A percentile compares a stretch with the other conserved stretches of the same genome.
Evolutionary conservation across 2,113 vertebrate species (phyloP).

Genomic region (Erythrocercus mccallii): DNA sequence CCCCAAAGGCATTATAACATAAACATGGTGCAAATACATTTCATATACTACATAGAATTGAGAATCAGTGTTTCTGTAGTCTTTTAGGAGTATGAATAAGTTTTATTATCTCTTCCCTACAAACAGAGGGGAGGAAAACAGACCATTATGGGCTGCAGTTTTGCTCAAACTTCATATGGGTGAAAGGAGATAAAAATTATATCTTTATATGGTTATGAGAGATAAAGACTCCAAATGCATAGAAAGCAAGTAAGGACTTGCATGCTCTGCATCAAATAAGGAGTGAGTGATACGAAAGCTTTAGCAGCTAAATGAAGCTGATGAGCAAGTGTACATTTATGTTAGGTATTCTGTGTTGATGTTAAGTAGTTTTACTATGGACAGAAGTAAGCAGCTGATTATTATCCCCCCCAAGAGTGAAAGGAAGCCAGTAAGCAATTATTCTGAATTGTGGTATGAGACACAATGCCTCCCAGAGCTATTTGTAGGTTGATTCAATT

Average conservation of each 20-base stretch:
- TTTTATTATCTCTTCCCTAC: neutral
- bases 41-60: neutral
- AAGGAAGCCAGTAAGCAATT: neutral
- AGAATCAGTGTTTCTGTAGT: neutral
- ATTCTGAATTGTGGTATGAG: neutral
- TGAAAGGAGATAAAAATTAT: neutral
- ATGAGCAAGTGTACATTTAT: neutral
- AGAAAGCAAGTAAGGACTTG: neutral
- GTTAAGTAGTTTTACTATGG: neutral
- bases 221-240: neutral
- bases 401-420: neutral
- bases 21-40: neutral
- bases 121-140: fast-evolving
- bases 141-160: neutral
- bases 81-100: neutral
- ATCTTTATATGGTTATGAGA: neutral
- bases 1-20: neutral
- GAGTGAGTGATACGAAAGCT: neutral
- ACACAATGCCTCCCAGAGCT: constrained; percentile 21
- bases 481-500: constrained; percentile 8
- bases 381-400: constrained; percentile 1
- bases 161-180: neutral
- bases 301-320: neutral
- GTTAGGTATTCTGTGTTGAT: neutral
- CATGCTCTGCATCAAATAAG: neutral